A percentile compares a stretch with the other conserved stretches of the same genome.
phyloP scores from a whole-genome alignment of 2,888 invertebrate species.

The Tipula lateralis region DNA sequence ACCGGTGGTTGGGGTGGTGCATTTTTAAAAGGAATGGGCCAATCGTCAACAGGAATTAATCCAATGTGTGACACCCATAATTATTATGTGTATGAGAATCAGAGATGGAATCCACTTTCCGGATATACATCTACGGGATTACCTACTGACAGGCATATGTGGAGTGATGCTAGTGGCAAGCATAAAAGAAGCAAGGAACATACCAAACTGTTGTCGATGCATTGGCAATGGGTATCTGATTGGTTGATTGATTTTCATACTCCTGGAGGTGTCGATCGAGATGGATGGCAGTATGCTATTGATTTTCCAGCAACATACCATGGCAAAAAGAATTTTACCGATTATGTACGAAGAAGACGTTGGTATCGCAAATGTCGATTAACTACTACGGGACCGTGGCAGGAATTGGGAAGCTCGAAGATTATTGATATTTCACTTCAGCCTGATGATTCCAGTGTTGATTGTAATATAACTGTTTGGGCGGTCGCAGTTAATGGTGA shows the following conservation, averaged over 20 bases:
- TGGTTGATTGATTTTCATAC: constrained; percentile 91
- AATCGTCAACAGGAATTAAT: constrained; percentile 58
- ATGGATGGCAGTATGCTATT: constrained; percentile 93
- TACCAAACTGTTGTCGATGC: constrained; percentile 75
- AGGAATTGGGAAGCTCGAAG: constrained; percentile 79
- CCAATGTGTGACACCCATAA: constrained; percentile 80
- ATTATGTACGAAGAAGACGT: constrained; percentile 77
- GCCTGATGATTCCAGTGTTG: constrained; percentile 53
- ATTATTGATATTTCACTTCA: constrained; percentile 74
- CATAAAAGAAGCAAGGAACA: constrained; percentile 80
- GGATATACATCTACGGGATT: constrained; percentile 82
- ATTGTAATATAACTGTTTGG: constrained; percentile 64
- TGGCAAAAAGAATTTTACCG: constrained; percentile 78
- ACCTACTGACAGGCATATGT: constrained; percentile 83
- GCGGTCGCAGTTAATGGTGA: constrained; percentile 83
- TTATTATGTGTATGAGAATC: constrained; percentile 89
- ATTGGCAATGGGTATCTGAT: constrained; percentile 87
- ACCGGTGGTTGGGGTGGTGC: constrained; percentile 86
- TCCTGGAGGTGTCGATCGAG: constrained; percentile 81
- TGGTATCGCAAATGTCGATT: constrained; percentile 82
- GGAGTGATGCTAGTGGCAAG: constrained; percentile 84
- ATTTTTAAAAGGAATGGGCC: constrained; percentile 62
- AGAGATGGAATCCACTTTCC: constrained; percentile 88
- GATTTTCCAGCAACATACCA: constrained; percentile 88
- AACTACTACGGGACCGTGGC: constrained; percentile 82